Conservation (phyloP, 2,113 vertebrate species). For the Oryzias woworae region DNA sequence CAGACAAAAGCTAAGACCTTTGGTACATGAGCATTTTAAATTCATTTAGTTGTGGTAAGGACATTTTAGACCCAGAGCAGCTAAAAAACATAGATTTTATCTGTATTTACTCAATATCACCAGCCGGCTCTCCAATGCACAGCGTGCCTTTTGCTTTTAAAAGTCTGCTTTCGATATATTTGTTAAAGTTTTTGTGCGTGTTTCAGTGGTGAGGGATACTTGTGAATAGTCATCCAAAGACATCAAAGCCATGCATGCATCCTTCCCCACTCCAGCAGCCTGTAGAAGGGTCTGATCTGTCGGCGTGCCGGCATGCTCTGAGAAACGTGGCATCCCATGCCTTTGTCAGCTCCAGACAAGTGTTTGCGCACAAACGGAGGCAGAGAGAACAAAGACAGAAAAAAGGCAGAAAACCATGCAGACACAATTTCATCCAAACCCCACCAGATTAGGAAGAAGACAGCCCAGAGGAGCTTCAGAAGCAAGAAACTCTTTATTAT, state of each 20-base stretch:
- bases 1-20: too few relatives aligned
- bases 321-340: slow-evolving; percentile 45
- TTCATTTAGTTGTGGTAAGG: too few relatives aligned
- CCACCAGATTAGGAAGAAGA: slow-evolving; percentile 59
- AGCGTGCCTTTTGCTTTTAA: too few relatives aligned
- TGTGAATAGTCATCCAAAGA: slow-evolving; percentile 58
- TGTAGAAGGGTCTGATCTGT: slow-evolving; percentile 41
- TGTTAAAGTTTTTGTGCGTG: neutral
- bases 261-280: slow-evolving; percentile 44
- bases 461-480: slow-evolving; percentile 54
- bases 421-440: slow-evolving; percentile 39
- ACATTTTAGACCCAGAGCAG: too few relatives aligned
- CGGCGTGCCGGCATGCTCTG: slow-evolving; percentile 42
- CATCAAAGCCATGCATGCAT: slow-evolving; percentile 66
- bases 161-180: too few relatives aligned
- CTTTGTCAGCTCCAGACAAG: slow-evolving; percentile 38
- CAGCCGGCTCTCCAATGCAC: too few relatives aligned
- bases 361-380: slow-evolving; percentile 9
- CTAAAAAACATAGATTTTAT: too few relatives aligned
- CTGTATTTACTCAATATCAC: too few relatives aligned
- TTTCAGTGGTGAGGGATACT: slow-evolving; percentile 40
- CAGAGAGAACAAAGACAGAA: slow-evolving; percentile 10
- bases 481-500: slow-evolving; percentile 76
- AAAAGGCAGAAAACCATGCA: slow-evolving; percentile 43
- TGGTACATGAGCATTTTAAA: too few relatives aligned